Evolutionary conservation across 2,113 vertebrate species (phyloP).

Genomic region (Hemicordylus capensis): DNA sequence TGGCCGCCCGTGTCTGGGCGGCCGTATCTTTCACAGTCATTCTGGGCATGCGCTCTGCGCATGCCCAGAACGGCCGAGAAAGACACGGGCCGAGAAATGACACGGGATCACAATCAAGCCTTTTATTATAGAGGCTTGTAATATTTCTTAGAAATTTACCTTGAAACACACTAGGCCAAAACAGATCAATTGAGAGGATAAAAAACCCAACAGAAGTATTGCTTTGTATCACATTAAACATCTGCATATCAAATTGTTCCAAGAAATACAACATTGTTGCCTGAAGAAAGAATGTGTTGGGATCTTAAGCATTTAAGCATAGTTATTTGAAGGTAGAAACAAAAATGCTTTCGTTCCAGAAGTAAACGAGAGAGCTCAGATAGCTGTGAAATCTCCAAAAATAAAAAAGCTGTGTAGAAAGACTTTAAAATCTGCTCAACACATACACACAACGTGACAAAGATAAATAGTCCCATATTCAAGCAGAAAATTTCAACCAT

Average conservation of each 20-base stretch:
- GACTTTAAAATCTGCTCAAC: background rate
- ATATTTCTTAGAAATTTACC: background rate
- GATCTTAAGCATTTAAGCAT: background rate
- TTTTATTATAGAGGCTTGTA: too few relatives aligned
- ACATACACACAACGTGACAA: background rate
- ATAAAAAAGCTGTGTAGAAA: background rate
- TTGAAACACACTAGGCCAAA: background rate
- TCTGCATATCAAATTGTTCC: background rate
- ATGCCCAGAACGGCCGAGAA: too few relatives aligned
- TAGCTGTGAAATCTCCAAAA: background rate
- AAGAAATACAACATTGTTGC: background rate
- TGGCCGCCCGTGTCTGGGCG: too few relatives aligned
- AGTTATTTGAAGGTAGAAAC: background rate
- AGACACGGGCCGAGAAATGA: too few relatives aligned
- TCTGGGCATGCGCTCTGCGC: too few relatives aligned
- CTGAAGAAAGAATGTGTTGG: background rate
- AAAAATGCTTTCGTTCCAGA: background rate
- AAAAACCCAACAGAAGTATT: background rate
- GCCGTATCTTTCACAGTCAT: too few relatives aligned
- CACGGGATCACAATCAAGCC: too few relatives aligned
- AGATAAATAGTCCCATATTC: background rate
- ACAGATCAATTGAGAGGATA: background rate
- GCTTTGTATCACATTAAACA: background rate
- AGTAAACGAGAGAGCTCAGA: background rate
- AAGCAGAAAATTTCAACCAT: background rate